Base-by-base conservation (phyloP, 2,888 invertebrate species). In the Troglohyphantes excavatus region DNA sequence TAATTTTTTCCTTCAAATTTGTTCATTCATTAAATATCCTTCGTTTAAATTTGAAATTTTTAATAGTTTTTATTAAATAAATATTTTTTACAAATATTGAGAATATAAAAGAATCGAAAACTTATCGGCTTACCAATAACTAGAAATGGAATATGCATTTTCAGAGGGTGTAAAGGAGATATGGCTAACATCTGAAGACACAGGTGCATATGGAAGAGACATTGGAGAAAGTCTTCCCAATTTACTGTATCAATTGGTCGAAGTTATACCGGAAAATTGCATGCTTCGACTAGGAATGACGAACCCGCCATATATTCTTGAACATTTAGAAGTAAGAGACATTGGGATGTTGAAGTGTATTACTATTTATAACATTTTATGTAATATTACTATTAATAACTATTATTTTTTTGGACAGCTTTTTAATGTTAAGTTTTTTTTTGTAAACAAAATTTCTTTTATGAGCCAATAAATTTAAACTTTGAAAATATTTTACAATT, bases 121-220 rank as follows among this genome's bases (percentile, higher is more conserved):
- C 7, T 17, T 59, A 17, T 13, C 17, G 17, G 59, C 5, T 59
- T 17, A 59, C 7, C 7, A 13, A 59, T 13, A n/a, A 59, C 7
- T n/a, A 17, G 7, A 59, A 5, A 6, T n/a, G 19, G 17, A 59
- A 21, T n/a, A 72, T 63, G n/a, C n/a, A n/a, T n/a, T 84, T 79
- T 59, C 43, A 88, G 99, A 99, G 94, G 98, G 98, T 0, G 98
- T 98, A 2, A 96, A 96, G 81, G 99, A 99, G 94, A 96, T 99
- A 17, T 99, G 99, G 99, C 94, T 99, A 23, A 99, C 99, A 0
- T 98, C 98, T 1, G 99, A 99, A 93, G 99, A 99, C 93, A 98
- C 98, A 0, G 99, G 99, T 93, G 98, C 99, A 0, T 99, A 99
- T 94, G 99, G 99, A 0, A 95, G 97, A 85, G 99, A 99, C 93